Base-by-base conservation (phyloP, 2,797 vertebrate species). In the Enteromius treurensis region DNA sequence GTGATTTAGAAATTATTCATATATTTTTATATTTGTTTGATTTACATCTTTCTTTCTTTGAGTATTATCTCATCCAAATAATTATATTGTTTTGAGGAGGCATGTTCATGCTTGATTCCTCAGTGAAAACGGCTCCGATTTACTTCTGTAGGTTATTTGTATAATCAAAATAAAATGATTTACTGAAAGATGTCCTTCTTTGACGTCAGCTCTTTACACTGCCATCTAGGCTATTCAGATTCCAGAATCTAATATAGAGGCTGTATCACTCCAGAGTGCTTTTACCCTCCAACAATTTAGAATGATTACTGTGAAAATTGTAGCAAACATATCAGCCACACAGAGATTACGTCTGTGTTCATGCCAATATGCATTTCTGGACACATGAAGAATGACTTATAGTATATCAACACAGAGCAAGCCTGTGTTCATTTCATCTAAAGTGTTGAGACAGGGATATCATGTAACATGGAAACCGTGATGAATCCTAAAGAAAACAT, bases 261-360 rank as follows among this genome's bases (percentile, higher is more conserved):
- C 82, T 51, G 77, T 68, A 67, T 42, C 70, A 80, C 37, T 68
- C 62, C 62, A 47, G 78, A 76, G 69, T 69, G 62, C 62, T 80
- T 80, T 84, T 84, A 84, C 21, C 23, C 42, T 37, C 29, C 14
- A 49, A 62, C 55, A 73, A 58, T 42, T 42, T 80, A 64, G 23
- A 70, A 68, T 45, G 64, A 67, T 71, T 29, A 40, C 40, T 71
- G 79, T 80, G 71, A 77, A 83, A 81, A 68, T 45, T 67, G 71
- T 58, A 45, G 47, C 34, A 77, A 86, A 80, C 77, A 80, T 82
- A 86, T 86, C 81, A 83, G 49, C 64, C 81, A 34, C 42, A 49
- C n/a, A 23, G 75, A 77, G 37, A 77, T 77, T 79, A 67, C 1
- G 29, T 79, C 21, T 26, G 29, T 8, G 47, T 47, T 21, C 40